Conservation (phyloP, 2,797 vertebrate genomes). For the Centroberyx gerrardi region DNA sequence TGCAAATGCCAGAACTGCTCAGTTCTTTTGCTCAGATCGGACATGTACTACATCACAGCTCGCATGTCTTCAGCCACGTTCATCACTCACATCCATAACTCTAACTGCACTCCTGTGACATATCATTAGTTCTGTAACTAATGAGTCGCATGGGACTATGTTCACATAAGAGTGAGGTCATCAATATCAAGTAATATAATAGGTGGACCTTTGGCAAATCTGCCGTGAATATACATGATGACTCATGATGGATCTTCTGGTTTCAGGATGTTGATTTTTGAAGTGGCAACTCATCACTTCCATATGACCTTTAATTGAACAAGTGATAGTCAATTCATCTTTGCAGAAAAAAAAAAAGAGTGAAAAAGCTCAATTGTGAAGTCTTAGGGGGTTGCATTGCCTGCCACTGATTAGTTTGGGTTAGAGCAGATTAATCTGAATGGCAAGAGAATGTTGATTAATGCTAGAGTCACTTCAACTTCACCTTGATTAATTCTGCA, state of each 20-base stretch:
- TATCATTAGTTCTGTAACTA: slow-evolving; percentile 71
- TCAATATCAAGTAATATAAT: slow-evolving; percentile 66
- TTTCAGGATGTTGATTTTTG: slow-evolving; percentile 70
- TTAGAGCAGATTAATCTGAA: slow-evolving; percentile 60
- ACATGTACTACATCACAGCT: slow-evolving; percentile 33
- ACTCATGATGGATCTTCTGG: slow-evolving; percentile 71
- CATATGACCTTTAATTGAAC: slow-evolving; percentile 78
- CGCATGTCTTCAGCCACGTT: slow-evolving; percentile 21
- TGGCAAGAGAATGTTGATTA: slow-evolving; percentile 67
- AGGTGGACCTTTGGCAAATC: slow-evolving; percentile 58
- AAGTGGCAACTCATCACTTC: slow-evolving; percentile 76
- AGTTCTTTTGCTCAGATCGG: slow-evolving; percentile 13
- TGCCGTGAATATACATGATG: slow-evolving; percentile 47
- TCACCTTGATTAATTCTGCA: slow-evolving; percentile 71
- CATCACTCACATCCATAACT: slow-evolving; percentile 57
- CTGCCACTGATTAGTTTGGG: slow-evolving; percentile 70
- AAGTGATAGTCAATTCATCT: slow-evolving; percentile 61
- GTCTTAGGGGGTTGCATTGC: slow-evolving; percentile 37
- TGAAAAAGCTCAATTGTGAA: slow-evolving; percentile 48
- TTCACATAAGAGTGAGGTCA: slow-evolving; percentile 51
- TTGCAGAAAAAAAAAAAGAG: slow-evolving; percentile 32
- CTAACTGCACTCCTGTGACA: slow-evolving; percentile 73
- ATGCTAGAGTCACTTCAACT: slow-evolving; percentile 66
- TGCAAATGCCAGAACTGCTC: slow-evolving; percentile 47
- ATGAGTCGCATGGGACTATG: slow-evolving; percentile 63